Conservation (phyloP, 1,140 invertebrate genomes). For the Harpegnathos saltator region DNA sequence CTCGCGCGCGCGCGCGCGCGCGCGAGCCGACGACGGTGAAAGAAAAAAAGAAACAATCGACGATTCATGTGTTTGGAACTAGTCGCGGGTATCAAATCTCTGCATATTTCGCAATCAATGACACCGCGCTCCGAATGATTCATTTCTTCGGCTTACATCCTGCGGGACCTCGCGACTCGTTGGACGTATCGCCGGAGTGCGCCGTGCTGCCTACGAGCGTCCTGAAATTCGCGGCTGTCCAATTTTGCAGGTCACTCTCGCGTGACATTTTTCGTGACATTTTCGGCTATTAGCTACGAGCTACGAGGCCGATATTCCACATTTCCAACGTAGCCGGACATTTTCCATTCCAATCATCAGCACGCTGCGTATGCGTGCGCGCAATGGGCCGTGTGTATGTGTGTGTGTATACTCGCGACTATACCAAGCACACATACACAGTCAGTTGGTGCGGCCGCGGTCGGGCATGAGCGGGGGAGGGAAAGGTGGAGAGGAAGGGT, state of each 20-base stretch:
- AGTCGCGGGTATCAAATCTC: constrained; percentile 49
- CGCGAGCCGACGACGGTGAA: constrained; percentile 46
- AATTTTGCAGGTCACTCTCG: no score
- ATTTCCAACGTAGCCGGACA: neutral
- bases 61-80: constrained; percentile 51
- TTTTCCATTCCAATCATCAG: constrained; percentile 37
- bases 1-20: constrained; percentile 51
- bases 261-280: no score
- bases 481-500: constrained; percentile 63
- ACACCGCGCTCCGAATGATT: constrained; percentile 42
- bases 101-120: constrained; percentile 46
- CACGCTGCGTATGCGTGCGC: neutral
- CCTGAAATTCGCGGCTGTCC: no score
- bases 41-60: constrained; percentile 57
- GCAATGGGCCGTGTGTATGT: no score
- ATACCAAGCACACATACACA: neutral
- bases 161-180: neutral
- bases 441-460: constrained; percentile 28
- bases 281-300: no score
- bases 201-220: no score
- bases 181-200: neutral
- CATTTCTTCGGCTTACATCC: constrained; percentile 25
- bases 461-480: constrained; percentile 48
- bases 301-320: no score
- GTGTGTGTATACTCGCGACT: neutral